A percentile compares a stretch with the other conserved stretches of the same genome.
Evolutionary conservation across 2,888 invertebrate species (phyloP).

Genomic region (Parasteatoda lunata): DNA sequence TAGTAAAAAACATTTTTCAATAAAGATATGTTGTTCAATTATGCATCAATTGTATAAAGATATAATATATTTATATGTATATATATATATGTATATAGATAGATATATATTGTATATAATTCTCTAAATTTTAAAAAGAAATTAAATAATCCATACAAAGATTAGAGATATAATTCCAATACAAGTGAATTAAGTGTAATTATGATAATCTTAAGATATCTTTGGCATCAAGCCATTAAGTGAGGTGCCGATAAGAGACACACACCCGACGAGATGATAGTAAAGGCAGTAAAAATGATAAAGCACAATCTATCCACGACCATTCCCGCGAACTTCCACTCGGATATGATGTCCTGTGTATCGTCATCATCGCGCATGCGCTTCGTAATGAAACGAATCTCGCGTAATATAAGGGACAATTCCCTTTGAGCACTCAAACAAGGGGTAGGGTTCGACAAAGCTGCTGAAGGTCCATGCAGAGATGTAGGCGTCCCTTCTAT

Average conservation of each 20-base stretch:
- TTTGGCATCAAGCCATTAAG: conserved; percentile 87
- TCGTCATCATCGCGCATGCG: conserved; percentile 96
- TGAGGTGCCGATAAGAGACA: conserved; percentile 94
- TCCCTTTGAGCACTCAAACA: conserved; percentile 78
- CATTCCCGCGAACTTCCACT: conserved; percentile 99
- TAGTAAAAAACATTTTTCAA: too few species aligned
- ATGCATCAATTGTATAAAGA: too few species aligned
- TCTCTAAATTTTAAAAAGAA: conserved; percentile 2
- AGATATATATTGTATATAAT: conserved; percentile 1
- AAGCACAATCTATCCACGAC: conserved; percentile 98
- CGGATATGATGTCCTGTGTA: conserved; percentile 91
- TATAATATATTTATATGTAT: neutral
- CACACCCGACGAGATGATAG: conserved; percentile 92
- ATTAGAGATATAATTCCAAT: conserved; percentile 2
- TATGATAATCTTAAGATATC: conserved; percentile 71
- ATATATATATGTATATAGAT: conserved; percentile 2
- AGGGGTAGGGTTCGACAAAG: conserved; percentile 71
- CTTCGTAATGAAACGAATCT: conserved; percentile 93
- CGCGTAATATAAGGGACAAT: conserved; percentile 94
- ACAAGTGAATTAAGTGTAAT: neutral
- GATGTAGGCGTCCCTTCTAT: conserved; percentile 49
- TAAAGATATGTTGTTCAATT: too few species aligned
- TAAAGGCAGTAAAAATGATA: conserved; percentile 94
- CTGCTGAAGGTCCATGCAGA: conserved; percentile 74
- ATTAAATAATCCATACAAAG: neutral